A percentile compares a stretch with the other conserved stretches of the same genome.
Evolutionary conservation across 2,797 vertebrate species (phyloP).

Genomic region (Gallinago solitaria): DNA sequence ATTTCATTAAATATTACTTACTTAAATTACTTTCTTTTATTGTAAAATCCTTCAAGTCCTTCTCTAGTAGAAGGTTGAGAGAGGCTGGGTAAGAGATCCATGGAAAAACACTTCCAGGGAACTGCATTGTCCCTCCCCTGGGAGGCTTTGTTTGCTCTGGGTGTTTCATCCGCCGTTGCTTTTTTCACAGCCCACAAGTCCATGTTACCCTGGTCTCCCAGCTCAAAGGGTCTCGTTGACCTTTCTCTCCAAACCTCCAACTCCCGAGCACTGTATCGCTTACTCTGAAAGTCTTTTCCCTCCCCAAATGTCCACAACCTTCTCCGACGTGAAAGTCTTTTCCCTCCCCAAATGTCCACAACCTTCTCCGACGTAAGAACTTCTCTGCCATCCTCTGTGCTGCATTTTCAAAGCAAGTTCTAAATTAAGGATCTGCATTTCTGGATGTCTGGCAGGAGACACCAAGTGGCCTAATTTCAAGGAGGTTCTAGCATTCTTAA

Average conservation of each 20-base stretch:
- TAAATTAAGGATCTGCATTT: not conserved
- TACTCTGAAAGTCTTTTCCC: not conserved
- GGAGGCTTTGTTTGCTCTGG: not conserved
- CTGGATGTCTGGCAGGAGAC: not conserved
- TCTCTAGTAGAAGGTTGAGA: not conserved
- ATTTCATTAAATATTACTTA: not conserved
- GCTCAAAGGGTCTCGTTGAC: not conserved
- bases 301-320: not conserved
- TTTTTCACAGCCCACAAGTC: not conserved
- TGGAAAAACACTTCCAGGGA: not conserved
- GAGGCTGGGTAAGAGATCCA: not conserved
- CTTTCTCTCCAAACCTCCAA: not conserved
- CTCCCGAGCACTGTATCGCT: rapidly evolving
- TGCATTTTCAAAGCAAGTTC: not conserved
- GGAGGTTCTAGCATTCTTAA: not conserved
- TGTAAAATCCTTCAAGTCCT: not conserved
- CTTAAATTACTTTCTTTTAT: not conserved
- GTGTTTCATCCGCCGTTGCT: rapidly evolving
- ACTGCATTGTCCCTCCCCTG: not conserved
- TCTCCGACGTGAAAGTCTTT: not conserved
- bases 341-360: not conserved
- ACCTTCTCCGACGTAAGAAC: not conserved
- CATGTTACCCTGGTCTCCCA: not conserved
- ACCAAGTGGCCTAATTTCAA: not conserved
- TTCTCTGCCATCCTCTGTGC: not conserved